Base-by-base conservation (phyloP, 1,140 invertebrate genomes). In the Cyrtorhinus lividipennis region DNA sequence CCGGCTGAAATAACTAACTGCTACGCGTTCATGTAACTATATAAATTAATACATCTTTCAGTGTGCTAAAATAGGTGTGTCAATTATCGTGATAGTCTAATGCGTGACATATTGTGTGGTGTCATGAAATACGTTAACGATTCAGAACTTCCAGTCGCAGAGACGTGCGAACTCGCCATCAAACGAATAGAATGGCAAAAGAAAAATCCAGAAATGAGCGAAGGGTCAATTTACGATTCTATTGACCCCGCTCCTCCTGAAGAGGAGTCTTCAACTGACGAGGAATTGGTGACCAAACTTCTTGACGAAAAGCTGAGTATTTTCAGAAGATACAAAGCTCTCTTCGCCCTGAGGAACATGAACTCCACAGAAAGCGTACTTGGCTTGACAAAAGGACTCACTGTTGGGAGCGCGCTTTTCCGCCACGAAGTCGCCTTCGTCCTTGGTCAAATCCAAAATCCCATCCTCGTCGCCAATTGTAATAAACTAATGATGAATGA, bases 351-450 rank as follows among this genome's bases (percentile, higher is more conserved):
- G 18, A 78, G 97, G 68, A 97, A 99, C 76, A 73, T 95, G 46
- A 80, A 81, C 22, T 85, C 83, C 1, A 77, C 81, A 62, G 84
- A 90, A 69, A 86, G 90, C 69, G 83, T 94, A 59, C 70, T 83
- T 66, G 86, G 87, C 62, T 75, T 98, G 24, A 44, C 38, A 10
- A 44, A 44, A 44, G 38, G 87, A 64, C 77, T 97, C 1, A 85
- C 85, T 71, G 84, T 83, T 63, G 80, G 79, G 23, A 92, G 92
- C 76, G 92, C 94, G 2, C 75, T 99, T 44, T 98, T 99, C 71
- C 80, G 90, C 2, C 97, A 99, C 75, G 97, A 99, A 80, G 81
- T 99, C 48, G 97, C 95, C 1, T 99, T 96, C 77, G 94, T 99
- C 15, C 79, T 99, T 64, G 97, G 97, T 2, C 97, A 99, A 76